A percentile compares a stretch with the other conserved stretches of the same genome.
These are phyloP conservation scores for Forficula auricularia DNA, from an alignment of 1,140 invertebrate species.

Conservation along the genomic window DNA sequence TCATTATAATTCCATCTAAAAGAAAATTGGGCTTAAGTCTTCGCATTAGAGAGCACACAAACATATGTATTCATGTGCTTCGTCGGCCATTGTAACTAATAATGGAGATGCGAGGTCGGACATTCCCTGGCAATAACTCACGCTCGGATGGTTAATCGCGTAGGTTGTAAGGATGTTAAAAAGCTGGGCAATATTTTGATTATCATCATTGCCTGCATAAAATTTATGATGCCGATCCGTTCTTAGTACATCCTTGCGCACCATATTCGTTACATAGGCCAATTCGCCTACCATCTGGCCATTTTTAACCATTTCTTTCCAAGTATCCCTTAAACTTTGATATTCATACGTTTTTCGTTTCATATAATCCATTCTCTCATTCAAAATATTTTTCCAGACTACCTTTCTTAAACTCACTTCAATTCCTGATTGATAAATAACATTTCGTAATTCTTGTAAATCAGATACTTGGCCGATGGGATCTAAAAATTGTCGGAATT, in stretches of 20 bases:
- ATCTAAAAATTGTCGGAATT: slow-evolving; percentile 83
- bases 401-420: slow-evolving; percentile 74
- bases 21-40: slow-evolving; percentile 77
- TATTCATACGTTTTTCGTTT: slow-evolving; percentile 82
- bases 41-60: slow-evolving; percentile 89
- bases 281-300: slow-evolving; percentile 61
- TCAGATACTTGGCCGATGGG: slow-evolving; percentile 72
- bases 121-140: slow-evolving; percentile 97
- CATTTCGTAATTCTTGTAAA: slow-evolving; percentile 64
- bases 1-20: slow-evolving; percentile 84
- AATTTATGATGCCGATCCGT: slow-evolving; percentile 88
- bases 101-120: slow-evolving; percentile 88
- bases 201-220: slow-evolving; percentile 88
- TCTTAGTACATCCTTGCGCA: slow-evolving; percentile 85
- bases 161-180: slow-evolving; percentile 94
- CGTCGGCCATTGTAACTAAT: slow-evolving; percentile 86
- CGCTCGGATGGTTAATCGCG: slow-evolving; percentile 83
- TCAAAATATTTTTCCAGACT: slow-evolving; percentile 91
- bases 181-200: slow-evolving; percentile 80
- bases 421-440: slow-evolving; percentile 73
- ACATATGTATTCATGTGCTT: slow-evolving; percentile 91
- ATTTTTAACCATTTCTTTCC: slow-evolving; percentile 64
- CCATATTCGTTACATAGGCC: slow-evolving; percentile 83
- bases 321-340: slow-evolving; percentile 57
- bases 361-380: slow-evolving; percentile 90